Conservation (phyloP, 2,797 vertebrate species). For the Eleutherodactylus coqui region DNA sequence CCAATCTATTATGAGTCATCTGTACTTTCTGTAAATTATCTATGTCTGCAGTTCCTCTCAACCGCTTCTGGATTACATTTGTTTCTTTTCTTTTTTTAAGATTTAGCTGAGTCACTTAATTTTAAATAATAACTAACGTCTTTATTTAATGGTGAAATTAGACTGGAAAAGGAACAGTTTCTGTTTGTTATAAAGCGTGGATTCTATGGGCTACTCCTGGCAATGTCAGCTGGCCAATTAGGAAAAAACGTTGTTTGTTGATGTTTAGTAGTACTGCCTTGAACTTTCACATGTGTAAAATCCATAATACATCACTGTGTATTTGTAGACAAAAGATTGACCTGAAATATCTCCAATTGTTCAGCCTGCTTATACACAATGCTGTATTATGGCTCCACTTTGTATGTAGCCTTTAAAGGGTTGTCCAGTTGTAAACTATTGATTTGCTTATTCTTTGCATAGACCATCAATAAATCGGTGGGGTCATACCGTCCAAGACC, state of each 20-base stretch:
- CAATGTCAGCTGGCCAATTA: neutral
- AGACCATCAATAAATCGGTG: too few relatives aligned
- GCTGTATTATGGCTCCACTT: too few relatives aligned
- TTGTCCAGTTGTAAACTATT: too few relatives aligned
- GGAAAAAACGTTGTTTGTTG: neutral
- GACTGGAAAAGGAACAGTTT: neutral
- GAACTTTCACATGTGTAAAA: neutral
- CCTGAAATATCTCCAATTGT: neutral
- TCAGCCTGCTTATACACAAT: neutral
- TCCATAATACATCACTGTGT: neutral
- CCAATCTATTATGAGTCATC: constrained; percentile 10
- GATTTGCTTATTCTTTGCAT: too few relatives aligned
- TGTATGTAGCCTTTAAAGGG: too few relatives aligned
- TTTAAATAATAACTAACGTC: neutral
- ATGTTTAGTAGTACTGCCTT: neutral
- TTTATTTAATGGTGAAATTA: neutral
- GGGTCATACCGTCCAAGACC: too few relatives aligned
- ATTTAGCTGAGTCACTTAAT: neutral
- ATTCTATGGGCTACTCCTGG: neutral
- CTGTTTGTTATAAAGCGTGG: neutral
- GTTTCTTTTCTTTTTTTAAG: neutral
- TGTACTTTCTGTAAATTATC: constrained; percentile 21
- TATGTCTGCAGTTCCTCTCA: constrained; percentile 10
- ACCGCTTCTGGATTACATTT: neutral
- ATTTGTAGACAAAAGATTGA: neutral